These are phyloP conservation scores for Tragelaphus strepsiceros DNA, from an alignment of 2,113 vertebrate genomes.

Conservation along the genomic window DNA sequence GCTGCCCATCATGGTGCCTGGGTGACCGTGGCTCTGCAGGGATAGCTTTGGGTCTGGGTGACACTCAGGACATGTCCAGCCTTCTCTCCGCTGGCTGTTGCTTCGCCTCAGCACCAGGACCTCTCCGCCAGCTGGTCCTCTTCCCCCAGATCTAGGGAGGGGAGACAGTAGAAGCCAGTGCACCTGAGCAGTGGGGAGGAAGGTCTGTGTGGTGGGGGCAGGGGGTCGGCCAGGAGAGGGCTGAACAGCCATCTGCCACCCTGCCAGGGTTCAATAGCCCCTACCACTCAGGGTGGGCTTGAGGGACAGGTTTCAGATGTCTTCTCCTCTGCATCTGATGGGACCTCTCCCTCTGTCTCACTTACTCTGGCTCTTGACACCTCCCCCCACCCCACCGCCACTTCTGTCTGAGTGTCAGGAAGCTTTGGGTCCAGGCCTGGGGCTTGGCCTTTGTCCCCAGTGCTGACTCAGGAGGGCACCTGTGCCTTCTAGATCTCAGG, in stretches of 20 bases:
- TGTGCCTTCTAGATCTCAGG: background rate
- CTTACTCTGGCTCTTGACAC: too few species aligned
- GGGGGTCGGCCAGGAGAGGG: background rate
- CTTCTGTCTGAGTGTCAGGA: background rate
- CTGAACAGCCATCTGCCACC: background rate
- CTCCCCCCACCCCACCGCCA: background rate
- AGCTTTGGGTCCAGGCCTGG: background rate
- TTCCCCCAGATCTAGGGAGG: background rate
- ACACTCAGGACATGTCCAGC: too few species aligned
- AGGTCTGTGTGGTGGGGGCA: background rate
- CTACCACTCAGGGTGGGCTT: background rate
- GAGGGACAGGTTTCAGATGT: background rate
- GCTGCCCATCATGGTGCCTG: background rate
- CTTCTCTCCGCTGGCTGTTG: background rate
- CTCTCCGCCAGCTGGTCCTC: too few species aligned
- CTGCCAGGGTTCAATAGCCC: background rate
- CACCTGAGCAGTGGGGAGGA: background rate
- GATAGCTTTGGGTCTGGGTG: background rate
- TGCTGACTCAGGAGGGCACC: background rate
- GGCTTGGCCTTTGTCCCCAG: background rate
- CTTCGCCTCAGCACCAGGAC: background rate
- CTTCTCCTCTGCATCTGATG: background rate
- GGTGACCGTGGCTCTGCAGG: background rate
- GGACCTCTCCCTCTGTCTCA: background rate
- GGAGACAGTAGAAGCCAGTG: background rate